Evolutionary conservation across 2,113 vertebrate genomes (phyloP).

Genomic region (Lampris megalopsis): DNA sequence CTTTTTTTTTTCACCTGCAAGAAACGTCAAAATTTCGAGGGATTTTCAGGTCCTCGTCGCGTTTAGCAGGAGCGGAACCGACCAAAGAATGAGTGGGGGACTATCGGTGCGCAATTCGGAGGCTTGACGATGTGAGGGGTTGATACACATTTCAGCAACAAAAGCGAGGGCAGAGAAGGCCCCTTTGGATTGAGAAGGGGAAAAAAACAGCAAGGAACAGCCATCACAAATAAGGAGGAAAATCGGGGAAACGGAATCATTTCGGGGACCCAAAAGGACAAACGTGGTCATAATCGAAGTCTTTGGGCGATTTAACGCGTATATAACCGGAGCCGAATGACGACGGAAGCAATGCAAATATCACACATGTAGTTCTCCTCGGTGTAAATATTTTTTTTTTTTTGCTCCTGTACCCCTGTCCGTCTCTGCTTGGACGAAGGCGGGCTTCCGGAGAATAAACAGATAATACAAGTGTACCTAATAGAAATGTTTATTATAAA

Average conservation of each 20-base stretch:
- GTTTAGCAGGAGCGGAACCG: constrained; percentile 39
- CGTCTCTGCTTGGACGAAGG: constrained; percentile 53
- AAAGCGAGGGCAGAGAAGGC: constrained; percentile 75
- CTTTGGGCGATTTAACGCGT: constrained; percentile 58
- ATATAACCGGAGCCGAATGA: constrained; percentile 63
- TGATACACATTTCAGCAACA: constrained; percentile 76
- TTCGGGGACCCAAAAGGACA: constrained; percentile 34
- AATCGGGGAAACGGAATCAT: constrained; percentile 46
- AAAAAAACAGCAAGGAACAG: constrained; percentile 70
- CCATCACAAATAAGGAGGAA: constrained; percentile 70
- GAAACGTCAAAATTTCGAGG: constrained; percentile 74
- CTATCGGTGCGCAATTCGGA: constrained; percentile 70
- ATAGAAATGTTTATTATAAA: constrained; percentile 61
- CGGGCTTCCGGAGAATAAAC: constrained; percentile 42
- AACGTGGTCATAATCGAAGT: constrained; percentile 50
- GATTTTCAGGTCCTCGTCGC: constrained; percentile 66
- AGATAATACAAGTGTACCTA: constrained; percentile 21
- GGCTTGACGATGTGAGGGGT: constrained; percentile 72
- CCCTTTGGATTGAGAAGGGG: constrained; percentile 57
- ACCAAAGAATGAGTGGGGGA: constrained; percentile 18
- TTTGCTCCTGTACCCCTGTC: constrained; percentile 44
- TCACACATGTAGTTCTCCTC: constrained; percentile 76
- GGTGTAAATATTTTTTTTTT: constrained; percentile 70
- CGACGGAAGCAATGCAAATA: constrained; percentile 74
- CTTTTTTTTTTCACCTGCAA: constrained; percentile 66